Percentiles rank a stretch among this genome's conserved stretches.
These are phyloP conservation scores for Hyles euphorbiae DNA, from an alignment of 1,140 invertebrate genomes.

Conservation along the genomic window DNA sequence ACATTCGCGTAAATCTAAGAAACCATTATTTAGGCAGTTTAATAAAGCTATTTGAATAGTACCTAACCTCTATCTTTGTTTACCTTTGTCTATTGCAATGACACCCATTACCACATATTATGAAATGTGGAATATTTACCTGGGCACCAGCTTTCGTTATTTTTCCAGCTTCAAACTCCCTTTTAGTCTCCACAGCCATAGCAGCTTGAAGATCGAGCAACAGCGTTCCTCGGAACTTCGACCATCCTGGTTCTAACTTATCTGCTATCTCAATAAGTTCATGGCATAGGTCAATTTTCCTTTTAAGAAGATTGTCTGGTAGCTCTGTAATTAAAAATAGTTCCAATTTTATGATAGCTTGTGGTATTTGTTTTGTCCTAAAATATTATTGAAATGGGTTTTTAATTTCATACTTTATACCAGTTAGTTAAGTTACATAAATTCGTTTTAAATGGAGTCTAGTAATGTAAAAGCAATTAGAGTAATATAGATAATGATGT, in stretches of 20 bases:
- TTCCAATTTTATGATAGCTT: too few relatives aligned
- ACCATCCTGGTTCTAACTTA: conserved; percentile 79
- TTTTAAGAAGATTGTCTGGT: conserved; percentile 72
- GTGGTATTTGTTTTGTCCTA: not conserved
- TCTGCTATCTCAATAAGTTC: conserved; percentile 80
- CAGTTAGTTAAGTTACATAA: too few relatives aligned
- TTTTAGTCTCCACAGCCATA: conserved; percentile 73
- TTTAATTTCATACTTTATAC: not conserved
- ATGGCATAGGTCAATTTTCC: conserved; percentile 80
- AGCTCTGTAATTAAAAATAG: conserved; percentile 73
- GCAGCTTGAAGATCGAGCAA: conserved; percentile 80
- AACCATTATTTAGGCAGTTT: too few relatives aligned
- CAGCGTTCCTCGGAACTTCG: conserved; percentile 78
- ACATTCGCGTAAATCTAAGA: too few relatives aligned
- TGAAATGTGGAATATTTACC: conserved; percentile 37
- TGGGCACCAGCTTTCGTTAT: conserved; percentile 73
- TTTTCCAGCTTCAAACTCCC: conserved; percentile 69
- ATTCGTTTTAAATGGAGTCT: too few relatives aligned
- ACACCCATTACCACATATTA: not conserved
- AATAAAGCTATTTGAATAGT: too few relatives aligned
- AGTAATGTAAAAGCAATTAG: too few relatives aligned
- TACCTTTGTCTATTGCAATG: too few relatives aligned
- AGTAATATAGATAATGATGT: too few relatives aligned
- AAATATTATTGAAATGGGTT: not conserved
- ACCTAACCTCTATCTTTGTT: too few relatives aligned